These are phyloP conservation scores for Druceiella hillmani DNA, from an alignment of 2,888 invertebrate genomes.

Conservation along the genomic window DNA sequence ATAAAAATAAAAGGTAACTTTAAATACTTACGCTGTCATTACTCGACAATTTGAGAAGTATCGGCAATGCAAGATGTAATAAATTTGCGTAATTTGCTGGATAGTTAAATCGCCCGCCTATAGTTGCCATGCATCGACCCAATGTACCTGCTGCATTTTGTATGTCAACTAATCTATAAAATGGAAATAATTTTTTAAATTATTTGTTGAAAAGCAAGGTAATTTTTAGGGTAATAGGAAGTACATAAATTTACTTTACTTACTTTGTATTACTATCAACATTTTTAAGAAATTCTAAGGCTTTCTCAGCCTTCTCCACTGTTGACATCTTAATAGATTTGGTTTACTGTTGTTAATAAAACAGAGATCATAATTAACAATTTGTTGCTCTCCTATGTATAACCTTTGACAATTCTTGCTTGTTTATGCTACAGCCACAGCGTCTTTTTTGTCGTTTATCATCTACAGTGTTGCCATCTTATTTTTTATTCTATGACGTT, in stretches of 20 bases:
- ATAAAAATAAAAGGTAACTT: too few relatives aligned
- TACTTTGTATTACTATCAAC: constrained; percentile 27
- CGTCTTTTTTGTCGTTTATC: too few relatives aligned
- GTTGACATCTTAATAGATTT: too few relatives aligned
- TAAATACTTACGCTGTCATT: constrained; percentile 43
- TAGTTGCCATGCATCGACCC: constrained; percentile 41
- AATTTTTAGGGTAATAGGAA: constrained; percentile 9
- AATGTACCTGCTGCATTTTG: constrained; percentile 43
- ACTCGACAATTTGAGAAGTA: constrained; percentile 41
- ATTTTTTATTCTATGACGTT: too few relatives aligned
- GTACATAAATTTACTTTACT: constrained; percentile 6
- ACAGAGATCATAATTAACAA: too few relatives aligned
- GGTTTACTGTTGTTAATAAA: too few relatives aligned
- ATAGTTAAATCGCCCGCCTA: constrained; percentile 41
- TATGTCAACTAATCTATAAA: constrained; percentile 41
- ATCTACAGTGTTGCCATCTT: too few relatives aligned
- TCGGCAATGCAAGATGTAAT: constrained; percentile 39
- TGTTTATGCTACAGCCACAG: too few relatives aligned
- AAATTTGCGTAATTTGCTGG: constrained; percentile 43
- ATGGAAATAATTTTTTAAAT: constrained; percentile 10
- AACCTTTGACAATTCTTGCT: too few relatives aligned
- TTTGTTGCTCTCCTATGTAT: too few relatives aligned
- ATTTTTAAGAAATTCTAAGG: constrained; percentile 41
- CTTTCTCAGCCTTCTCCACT: constrained; percentile 47
- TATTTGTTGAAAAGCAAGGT: constrained; percentile 7